Evolutionary conservation across 2,888 invertebrate species (phyloP).

Genomic region (Pyrrhia umbra): DNA sequence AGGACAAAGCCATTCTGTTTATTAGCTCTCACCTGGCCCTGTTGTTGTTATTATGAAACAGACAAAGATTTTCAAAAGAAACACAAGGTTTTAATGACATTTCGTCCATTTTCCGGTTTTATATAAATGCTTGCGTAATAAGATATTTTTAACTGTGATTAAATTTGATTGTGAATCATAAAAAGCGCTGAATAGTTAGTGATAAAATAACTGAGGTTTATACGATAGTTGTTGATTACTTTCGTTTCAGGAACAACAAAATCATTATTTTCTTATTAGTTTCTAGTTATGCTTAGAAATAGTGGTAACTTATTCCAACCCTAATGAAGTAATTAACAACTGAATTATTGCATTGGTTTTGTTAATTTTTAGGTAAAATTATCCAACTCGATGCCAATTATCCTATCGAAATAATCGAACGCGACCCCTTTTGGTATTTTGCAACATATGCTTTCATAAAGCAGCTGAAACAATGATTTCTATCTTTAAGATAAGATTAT

Average conservation of each 20-base stretch:
- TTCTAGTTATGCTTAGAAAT: not conserved
- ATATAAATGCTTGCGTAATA: slow-evolving; percentile 25
- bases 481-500: not conserved
- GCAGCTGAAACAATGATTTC: no score
- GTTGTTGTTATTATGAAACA: slow-evolving; percentile 74
- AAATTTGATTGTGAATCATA: slow-evolving; percentile 17
- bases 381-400: not conserved
- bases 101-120: slow-evolving; percentile 57
- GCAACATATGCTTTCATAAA: no score
- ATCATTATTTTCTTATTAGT: slow-evolving; percentile 1
- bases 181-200: slow-evolving; percentile 3
- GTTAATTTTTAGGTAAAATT: not conserved
- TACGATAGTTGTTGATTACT: slow-evolving; percentile 20
- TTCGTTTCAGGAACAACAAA: not conserved
- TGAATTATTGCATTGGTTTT: no score
- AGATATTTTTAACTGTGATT: slow-evolving; percentile 13
- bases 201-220: slow-evolving; percentile 11
- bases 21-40: slow-evolving; percentile 77
- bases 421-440: no score
- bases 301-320: no score
- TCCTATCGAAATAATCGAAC: not conserved
- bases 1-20: slow-evolving; percentile 77
- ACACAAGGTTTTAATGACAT: slow-evolving; percentile 59
- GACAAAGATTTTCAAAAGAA: slow-evolving; percentile 69
- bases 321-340: no score